Evolutionary conservation across 1,140 invertebrate genomes (phyloP), one percentile per base, ranked within the genome.

Genomic region (Melitaea cinxia): DNA sequence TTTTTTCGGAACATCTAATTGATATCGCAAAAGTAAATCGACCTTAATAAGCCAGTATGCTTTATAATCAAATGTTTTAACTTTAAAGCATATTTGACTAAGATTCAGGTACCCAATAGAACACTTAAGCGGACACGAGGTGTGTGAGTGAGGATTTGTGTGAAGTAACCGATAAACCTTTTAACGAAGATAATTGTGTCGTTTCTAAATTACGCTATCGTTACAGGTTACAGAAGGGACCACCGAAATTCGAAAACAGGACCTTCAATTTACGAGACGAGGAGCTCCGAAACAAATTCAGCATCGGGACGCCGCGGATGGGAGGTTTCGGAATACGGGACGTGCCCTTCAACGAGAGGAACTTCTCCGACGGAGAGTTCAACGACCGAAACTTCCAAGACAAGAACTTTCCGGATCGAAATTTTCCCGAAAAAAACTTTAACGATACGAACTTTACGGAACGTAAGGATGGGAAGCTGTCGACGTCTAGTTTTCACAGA

Each of bases 401-500:
- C 26, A 79, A 81, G 50, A 82, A 73, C 45, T 84, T 81, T 60
- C 70, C 67, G 24, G 83, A 83, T 19, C 76, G 71, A 58, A 83
- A 69, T 64, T 83, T 81, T 63, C 64, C 57, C 52, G 82, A 84
- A 49, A 78, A 80, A 54, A 83, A 78, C 35, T 85, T 85, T 53
- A 80, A 72, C 64, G 84, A 89, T 54, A 67, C 82, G 24, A 91
- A 89, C 66, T 91, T 90, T 65, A 78, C 70, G 30, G 89, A 91
- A 65, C 76, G 86, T 35, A 89, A 89, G 63, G 85, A 85, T 45
- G 88, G 85, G 1, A 91, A 91, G 69, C 72, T 91, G 17, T 91
- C 90, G 0, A 91, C 88, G 4, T 80, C 88, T 15, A 91, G 90
- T 65, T 91, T 91, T 42, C 88, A 91, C 53, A 78, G 86, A 65